Base-by-base conservation (phyloP, 2,113 vertebrate species). In the Aegithalos caudatus region DNA sequence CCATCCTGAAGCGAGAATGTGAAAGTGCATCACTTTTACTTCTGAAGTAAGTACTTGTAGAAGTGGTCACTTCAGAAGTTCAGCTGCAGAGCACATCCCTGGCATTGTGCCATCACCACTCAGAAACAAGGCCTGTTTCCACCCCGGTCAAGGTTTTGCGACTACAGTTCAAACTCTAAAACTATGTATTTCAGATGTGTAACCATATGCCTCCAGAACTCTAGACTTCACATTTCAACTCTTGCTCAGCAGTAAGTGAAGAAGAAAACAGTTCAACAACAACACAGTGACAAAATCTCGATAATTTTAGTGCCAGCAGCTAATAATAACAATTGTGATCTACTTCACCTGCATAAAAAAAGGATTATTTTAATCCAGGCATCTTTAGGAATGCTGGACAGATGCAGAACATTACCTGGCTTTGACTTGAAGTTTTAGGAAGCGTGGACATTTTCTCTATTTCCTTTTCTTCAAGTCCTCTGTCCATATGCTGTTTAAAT, bases 381-480 rank as follows among this genome's bases (percentile, higher is more conserved):
- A 71, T 37, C 70, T 57, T 62, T 15, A 48, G 67, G 61, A 72
- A 31, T 10, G 19, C 44, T 48, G n/a, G 11, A 79, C 31, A 11
- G 25, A 61, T 47, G 45, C 5, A 42, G 31, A 69, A 57, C 38
- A 83, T 97, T 97, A 99, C 99, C 98, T 98, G 98, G 72, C 98
- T 91, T 81, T 98, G 98, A 50, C 94, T 95, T 81, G 98, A 98
- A 65, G 92, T 90, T 97, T 98, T 99, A 88, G 87, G 91, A 84
- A 97, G 96, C 0, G 96, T 90, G 66, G 97, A 95, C 23, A 99
- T 97, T 53, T 95, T 98, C 77, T 98, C 95, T 89, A 99, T 94
- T 56, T 99, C 98, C 40, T 98, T 98, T 81, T 99, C 99, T 81
- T 97, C 97, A 24, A 99, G 96, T 86, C 99, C 98, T 62, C 95